These are phyloP conservation scores for Lophius piscatorius DNA, from an alignment of 2,113 vertebrate genomes.

Conservation along the genomic window DNA sequence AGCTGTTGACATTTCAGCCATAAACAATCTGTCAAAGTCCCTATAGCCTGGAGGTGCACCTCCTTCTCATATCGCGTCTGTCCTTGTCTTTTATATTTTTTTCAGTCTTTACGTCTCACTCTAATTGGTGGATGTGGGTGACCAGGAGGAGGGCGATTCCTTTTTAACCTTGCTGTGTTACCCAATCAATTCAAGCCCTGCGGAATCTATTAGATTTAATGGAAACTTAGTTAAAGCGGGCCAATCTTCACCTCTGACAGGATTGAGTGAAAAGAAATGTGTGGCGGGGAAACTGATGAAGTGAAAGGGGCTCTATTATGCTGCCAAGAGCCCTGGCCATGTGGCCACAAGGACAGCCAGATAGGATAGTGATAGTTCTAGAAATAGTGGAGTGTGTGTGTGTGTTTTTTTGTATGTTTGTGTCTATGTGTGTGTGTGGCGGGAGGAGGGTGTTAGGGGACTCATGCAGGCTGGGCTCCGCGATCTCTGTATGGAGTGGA, in stretches of 20 bases:
- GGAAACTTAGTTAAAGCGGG: slow-evolving; percentile 64
- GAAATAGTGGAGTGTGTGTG: slow-evolving; percentile 10
- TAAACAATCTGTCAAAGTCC: no score
- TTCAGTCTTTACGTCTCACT: slow-evolving; percentile 14
- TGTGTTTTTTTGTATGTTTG: not conserved
- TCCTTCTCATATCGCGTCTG: no score
- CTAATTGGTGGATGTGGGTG: slow-evolving; percentile 25
- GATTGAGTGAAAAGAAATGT: slow-evolving; percentile 53
- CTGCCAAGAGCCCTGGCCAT: slow-evolving; percentile 51
- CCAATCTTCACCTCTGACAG: slow-evolving; percentile 53
- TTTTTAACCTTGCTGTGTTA: slow-evolving; percentile 63
- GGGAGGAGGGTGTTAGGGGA: slow-evolving; percentile 45
- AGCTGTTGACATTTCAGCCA: no score
- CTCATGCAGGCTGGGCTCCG: slow-evolving; percentile 51
- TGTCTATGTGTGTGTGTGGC: slow-evolving; percentile 1
- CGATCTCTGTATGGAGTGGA: slow-evolving; percentile 60
- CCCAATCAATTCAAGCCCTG: slow-evolving; percentile 67
- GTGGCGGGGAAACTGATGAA: slow-evolving; percentile 54
- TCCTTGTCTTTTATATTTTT: slow-evolving; percentile 4
- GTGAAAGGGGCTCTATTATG: slow-evolving; percentile 61
- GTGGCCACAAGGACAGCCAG: slow-evolving; percentile 64
- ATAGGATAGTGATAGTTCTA: slow-evolving; percentile 31
- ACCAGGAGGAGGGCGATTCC: slow-evolving; percentile 33
- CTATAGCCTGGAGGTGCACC: no score
- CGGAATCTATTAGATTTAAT: slow-evolving; percentile 72